Evolutionary conservation across 2,113 vertebrate genomes (phyloP).

Genomic region (Indicator maculatus): DNA sequence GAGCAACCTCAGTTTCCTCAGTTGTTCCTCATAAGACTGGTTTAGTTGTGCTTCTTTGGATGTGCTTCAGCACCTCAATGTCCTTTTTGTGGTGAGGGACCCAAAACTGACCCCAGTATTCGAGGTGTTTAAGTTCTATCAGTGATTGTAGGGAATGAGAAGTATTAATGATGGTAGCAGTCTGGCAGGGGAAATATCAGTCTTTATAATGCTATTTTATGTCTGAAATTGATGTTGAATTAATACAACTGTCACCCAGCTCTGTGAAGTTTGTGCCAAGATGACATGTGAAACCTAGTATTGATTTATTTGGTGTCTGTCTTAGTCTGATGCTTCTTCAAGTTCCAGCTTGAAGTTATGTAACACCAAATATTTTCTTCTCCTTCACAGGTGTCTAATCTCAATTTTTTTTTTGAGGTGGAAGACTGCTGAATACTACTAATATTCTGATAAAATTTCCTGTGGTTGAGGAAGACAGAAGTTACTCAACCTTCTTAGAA

Average conservation of each 20-base stretch:
- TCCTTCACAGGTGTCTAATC: neutral
- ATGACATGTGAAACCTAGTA: neutral
- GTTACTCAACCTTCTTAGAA: neutral
- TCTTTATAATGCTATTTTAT: neutral
- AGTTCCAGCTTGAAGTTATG: neutral
- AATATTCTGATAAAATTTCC: neutral
- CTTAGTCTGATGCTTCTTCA: neutral
- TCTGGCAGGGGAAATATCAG: neutral
- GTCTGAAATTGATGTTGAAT: neutral
- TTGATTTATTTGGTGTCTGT: neutral
- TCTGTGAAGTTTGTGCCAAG: neutral
- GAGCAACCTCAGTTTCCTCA: too few relatives aligned
- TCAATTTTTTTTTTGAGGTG: neutral
- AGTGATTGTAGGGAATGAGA: neutral
- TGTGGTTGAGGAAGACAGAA: neutral
- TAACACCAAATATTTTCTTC: neutral
- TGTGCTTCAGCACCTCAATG: too few relatives aligned
- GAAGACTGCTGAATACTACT: neutral
- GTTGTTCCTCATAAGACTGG: too few relatives aligned
- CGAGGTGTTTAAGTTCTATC: neutral
- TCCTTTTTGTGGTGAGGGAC: too few relatives aligned
- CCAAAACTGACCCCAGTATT: too few relatives aligned
- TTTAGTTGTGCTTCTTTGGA: too few relatives aligned
- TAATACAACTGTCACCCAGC: neutral
- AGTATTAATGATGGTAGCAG: neutral